These are phyloP conservation scores for Dufourea novaeangliae DNA, from an alignment of 1,140 invertebrate genomes.

Conservation along the genomic window DNA sequence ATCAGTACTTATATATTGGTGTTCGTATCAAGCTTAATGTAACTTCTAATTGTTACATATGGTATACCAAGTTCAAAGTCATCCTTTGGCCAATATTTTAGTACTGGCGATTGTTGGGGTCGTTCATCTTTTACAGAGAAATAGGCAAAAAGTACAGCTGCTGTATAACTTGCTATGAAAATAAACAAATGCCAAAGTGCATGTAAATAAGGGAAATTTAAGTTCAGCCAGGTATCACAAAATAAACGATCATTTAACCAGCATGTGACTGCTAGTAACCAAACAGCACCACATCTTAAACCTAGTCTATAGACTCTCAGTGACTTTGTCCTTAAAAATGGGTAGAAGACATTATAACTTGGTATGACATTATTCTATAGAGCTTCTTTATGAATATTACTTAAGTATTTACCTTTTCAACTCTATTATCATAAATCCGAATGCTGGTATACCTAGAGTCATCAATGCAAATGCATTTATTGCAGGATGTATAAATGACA, in stretches of 20 bases:
- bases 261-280: constrained; percentile 86
- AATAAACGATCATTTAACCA: constrained; percentile 91
- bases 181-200: constrained; percentile 91
- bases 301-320: constrained; percentile 86
- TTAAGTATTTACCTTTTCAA: constrained; percentile 83
- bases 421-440: constrained; percentile 85
- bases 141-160: constrained; percentile 89
- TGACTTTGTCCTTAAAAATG: constrained; percentile 83
- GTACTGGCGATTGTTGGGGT: constrained; percentile 86
- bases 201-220: constrained; percentile 91
- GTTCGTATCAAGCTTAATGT: constrained; percentile 80
- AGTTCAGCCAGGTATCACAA: constrained; percentile 88
- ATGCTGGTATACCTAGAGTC: constrained; percentile 87
- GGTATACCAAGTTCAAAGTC: constrained; percentile 89
- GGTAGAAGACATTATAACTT: constrained; percentile 28
- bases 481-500: constrained; percentile 87
- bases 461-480: constrained; percentile 91
- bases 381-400: neutral
- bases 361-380: neutral
- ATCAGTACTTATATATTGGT: constrained; percentile 78
- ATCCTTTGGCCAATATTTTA: constrained; percentile 89
- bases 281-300: constrained; percentile 85
- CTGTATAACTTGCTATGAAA: constrained; percentile 89
- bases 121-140: constrained; percentile 88
- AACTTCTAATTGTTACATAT: constrained; percentile 86